Evolutionary conservation across 1,140 invertebrate genomes (phyloP).

Genomic region (Pogonognathellus flavescens): DNA sequence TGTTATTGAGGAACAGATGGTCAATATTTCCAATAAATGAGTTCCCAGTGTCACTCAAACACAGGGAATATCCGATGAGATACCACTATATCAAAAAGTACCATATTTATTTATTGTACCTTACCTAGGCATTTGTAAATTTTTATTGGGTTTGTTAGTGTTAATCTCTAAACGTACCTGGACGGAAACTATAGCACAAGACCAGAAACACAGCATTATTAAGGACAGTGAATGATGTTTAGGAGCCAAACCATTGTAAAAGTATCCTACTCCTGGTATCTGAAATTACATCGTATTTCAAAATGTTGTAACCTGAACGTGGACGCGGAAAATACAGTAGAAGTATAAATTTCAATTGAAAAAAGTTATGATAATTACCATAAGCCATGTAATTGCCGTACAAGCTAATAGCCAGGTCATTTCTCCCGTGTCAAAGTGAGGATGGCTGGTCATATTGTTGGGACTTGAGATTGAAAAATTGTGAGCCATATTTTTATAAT

Average conservation of each 20-base stretch:
- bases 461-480: no score
- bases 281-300: no score
- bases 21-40: constrained; percentile 62
- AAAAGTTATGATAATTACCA: not conserved
- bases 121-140: no score
- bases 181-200: constrained; percentile 60
- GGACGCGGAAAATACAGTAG: no score
- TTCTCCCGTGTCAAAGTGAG: constrained; percentile 54
- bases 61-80: constrained; percentile 62
- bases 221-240: constrained; percentile 61
- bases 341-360: no score
- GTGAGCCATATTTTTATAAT: no score
- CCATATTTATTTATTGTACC: no score
- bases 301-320: no score
- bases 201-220: constrained; percentile 63
- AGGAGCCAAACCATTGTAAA: constrained; percentile 65
- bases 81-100: constrained; percentile 60
- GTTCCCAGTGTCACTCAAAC: constrained; percentile 61
- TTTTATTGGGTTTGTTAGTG: no score
- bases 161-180: constrained; percentile 62
- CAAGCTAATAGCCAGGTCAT: constrained; percentile 59
- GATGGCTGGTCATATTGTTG: not conserved
- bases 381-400: constrained; percentile 62
- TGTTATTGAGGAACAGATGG: constrained; percentile 59
- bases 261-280: constrained; percentile 45